Base-by-base conservation (phyloP, 2,113 vertebrate species). In the Caracal caracal region DNA sequence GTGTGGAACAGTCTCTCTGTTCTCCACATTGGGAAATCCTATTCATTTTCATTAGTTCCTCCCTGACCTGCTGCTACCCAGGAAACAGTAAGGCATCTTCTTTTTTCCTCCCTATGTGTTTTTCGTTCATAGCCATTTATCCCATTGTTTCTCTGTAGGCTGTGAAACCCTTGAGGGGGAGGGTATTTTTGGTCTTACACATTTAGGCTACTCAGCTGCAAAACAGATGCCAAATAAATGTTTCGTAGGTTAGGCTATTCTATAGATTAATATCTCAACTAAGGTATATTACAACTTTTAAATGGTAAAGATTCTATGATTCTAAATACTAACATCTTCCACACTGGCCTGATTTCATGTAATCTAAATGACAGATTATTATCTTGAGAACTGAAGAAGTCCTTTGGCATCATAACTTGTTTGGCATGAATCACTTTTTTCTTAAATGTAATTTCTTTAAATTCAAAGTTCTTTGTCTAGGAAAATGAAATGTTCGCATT, bases 401-500 rank as follows among this genome's bases (percentile, higher is more conserved):
- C 26, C n/a, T 83, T 88, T 65, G 59, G 73, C 68, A 93, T 61
- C 24, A 3, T 59, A 86, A 83, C 28, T 85, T 97, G 30, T 97
- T 95, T 91, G 93, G 76, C 90, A 89, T 80, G 82, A 93, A 88
- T 95, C 68, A 59, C 63, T 93, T 94, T 88, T 86, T 70, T 68
- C 43, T 86, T 94, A 73, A 75, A 91, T 96, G 88, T 83, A 83
- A 93, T 95, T 97, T 97, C 79, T 96, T 97, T 95, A 90, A 95
- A 95, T 78, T 94, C 84, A 70, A 94, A 97, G 63, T 94, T 95
- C 92, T 96, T 97, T 96, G 88, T 97, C 93, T 97, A 93, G 47
- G 70, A 95, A 95, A 96, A 83, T 90, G 79, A 96, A 95, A 90
- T 95, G 95, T 96, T 97, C 97, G 96, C 96, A 97, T 87, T 95